Base-by-base conservation (phyloP, 2,113 vertebrate species). In the Sapayoa aenigma region DNA sequence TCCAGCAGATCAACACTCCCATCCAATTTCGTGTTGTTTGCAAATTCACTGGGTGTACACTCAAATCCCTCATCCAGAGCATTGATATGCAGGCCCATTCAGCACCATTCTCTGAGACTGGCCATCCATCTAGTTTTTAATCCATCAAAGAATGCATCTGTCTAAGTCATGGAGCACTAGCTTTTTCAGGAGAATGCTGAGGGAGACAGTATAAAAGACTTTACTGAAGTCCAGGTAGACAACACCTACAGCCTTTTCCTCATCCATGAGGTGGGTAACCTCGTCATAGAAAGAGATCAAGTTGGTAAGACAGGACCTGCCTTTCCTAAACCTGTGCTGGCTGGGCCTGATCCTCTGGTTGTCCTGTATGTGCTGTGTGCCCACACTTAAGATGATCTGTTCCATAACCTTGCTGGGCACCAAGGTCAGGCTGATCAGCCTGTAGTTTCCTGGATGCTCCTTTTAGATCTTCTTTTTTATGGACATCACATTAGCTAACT, bases 21-120 rank as follows among this genome's bases (percentile, higher is more conserved):
- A 50, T 2, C 5, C 20, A 67, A 3, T 19, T n/a, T 31, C 10
- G 10, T 25, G 13, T 30, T 0, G 0, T 66, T 30, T 49, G 52
- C 8, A 20, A 49, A 67, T 23, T 46, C 21, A 55, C 9, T 35
- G 52, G 50, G 47, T 5, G 23, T 25, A 8, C 42, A n/a, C 24
- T 49, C 5, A 16, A 16, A 42, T 30, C 19, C 10, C 16, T 58
- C 30, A 58, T n/a, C 16, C 31, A 76, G 24, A 76, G 50, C 16
- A 35, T 41, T 39, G 47, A 14, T 21, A 21, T 25, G 25, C 18
- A 25, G 9, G 15, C 28, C 33, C 19, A 41, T 28, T 66, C 16
- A 58, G 19, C 35, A 58, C 20, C 20, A 35, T 16, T 58, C 8
- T 56, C 35, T 24, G 25, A 11, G 13, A 5, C 20, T 6, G 14